phyloP scores from a whole-genome alignment of 1,140 invertebrate species.

The Scaptodrosophila lebanonensis region DNA sequence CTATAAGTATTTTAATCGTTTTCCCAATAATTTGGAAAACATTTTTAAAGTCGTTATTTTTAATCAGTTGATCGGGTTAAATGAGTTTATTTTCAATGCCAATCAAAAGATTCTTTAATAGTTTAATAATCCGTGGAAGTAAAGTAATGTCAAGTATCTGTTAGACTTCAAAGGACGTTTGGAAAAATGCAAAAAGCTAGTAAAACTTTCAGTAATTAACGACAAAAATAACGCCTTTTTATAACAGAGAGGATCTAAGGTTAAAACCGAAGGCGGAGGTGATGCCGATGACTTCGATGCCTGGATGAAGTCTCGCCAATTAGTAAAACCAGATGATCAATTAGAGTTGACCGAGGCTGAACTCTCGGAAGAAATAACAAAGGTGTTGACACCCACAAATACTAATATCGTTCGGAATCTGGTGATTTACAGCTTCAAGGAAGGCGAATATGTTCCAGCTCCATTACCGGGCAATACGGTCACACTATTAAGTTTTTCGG shows the following conservation, averaged over 20 bases:
- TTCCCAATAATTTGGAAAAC: no score
- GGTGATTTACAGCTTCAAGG: slow-evolving; percentile 84
- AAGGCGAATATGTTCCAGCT: slow-evolving; percentile 79
- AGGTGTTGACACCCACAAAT: slow-evolving; percentile 85
- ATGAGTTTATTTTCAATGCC: no score
- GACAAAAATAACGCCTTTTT: no score
- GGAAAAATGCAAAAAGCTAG: no score
- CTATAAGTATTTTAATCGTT: no score
- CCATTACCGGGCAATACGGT: slow-evolving; percentile 81
- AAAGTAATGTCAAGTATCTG: no score
- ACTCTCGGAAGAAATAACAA: slow-evolving; percentile 88
- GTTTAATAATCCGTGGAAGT: no score
- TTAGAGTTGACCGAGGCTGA: slow-evolving; percentile 84
- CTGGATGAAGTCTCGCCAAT: slow-evolving; percentile 68
- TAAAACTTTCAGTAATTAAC: no score
- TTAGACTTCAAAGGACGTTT: no score
- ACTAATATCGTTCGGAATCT: slow-evolving; percentile 83
- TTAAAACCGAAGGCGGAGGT: slow-evolving; percentile 37
- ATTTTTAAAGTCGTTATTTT: no score
- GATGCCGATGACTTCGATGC: slow-evolving; percentile 73
- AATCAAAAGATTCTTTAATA: no score
- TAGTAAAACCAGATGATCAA: slow-evolving; percentile 86
- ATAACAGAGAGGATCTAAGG: slow-evolving; percentile 46
- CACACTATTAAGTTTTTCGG: slow-evolving; percentile 81
- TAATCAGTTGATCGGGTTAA: no score